These are phyloP conservation scores for Oceanites oceanicus DNA, from an alignment of 2,113 vertebrate species.

Conservation along the genomic window DNA sequence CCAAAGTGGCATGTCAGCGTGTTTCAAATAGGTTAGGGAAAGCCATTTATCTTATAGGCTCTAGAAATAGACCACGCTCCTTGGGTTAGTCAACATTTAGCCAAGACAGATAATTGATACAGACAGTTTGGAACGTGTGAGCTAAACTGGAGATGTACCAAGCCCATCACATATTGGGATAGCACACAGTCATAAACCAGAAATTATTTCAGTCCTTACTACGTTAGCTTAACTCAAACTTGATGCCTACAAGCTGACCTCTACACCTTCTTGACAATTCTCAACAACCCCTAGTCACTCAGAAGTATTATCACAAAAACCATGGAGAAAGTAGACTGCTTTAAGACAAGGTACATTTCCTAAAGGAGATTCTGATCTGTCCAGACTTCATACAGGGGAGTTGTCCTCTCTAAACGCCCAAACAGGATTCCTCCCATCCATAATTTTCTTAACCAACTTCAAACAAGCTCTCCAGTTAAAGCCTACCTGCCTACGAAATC, in stretches of 20 bases:
- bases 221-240: background rate
- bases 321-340: background rate
- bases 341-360: background rate
- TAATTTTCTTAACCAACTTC: background rate
- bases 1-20: background rate
- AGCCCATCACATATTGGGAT: background rate
- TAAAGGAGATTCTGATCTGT: background rate
- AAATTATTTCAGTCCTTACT: background rate
- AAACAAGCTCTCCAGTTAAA: background rate
- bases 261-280: background rate
- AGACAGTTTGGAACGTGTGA: background rate
- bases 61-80: background rate
- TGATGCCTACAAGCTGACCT: background rate
- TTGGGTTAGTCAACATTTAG: background rate
- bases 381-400: background rate
- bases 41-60: background rate
- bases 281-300: background rate
- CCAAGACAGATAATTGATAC: background rate
- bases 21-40: background rate
- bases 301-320: background rate
- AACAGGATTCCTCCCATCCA: background rate
- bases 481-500: background rate
- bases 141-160: background rate
- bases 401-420: background rate
- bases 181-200: background rate